These are phyloP conservation scores for Gambusia yucatana DNA, from an alignment of 2,797 vertebrate species.

Conservation along the genomic window DNA sequence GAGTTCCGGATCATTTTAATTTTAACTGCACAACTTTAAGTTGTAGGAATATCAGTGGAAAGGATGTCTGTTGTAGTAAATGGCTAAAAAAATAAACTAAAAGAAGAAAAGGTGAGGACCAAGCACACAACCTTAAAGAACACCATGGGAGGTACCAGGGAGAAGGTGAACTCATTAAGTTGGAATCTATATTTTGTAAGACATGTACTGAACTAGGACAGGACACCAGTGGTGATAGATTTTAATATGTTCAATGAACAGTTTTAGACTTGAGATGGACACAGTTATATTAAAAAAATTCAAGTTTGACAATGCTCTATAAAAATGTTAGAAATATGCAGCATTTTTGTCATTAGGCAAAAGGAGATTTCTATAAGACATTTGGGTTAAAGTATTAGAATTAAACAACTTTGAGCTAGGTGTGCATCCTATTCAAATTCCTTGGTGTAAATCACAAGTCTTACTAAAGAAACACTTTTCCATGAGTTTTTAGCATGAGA, in stretches of 20 bases:
- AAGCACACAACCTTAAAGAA: neutral
- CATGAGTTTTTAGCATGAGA: conserved; percentile 37
- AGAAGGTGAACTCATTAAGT: neutral
- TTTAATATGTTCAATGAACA: neutral
- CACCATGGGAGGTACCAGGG: neutral
- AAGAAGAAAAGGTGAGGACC: neutral
- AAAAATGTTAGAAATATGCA: neutral
- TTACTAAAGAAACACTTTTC: conserved; percentile 17
- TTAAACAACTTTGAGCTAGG: conserved; percentile 27
- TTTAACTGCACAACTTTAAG: neutral
- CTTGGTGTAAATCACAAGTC: conserved; percentile 43
- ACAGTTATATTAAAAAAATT: neutral
- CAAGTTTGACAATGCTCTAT: neutral
- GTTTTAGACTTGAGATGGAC: neutral
- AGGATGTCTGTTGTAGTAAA: neutral
- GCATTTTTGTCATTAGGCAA: conserved; percentile 18
- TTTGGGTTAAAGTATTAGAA: conserved; percentile 37
- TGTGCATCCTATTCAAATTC: conserved; percentile 33
- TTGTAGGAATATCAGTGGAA: neutral
- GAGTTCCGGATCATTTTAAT: neutral
- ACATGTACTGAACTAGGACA: neutral
- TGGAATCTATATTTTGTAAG: neutral
- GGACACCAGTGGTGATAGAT: neutral
- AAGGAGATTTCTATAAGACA: conserved; percentile 29
- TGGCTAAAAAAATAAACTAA: neutral